Evolutionary conservation across 1,140 invertebrate genomes (phyloP), one percentile per base, ranked within the genome.

Genomic region (Grapholita molesta): DNA sequence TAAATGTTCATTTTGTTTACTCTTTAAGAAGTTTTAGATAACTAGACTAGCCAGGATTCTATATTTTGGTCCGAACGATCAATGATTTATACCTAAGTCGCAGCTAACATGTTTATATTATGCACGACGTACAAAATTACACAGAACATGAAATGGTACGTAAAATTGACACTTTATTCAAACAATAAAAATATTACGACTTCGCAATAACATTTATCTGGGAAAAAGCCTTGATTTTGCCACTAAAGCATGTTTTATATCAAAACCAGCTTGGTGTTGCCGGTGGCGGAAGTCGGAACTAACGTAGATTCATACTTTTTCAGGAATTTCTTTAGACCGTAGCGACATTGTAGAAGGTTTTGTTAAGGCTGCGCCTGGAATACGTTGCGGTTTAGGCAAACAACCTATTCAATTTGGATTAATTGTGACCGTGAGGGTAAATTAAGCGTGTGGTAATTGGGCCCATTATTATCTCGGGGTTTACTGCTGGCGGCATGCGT

Each of bases 171-270:
- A 61, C 25, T 61, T 61, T 11, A 61, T 32, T 61, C 55, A 28
- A 61, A 61, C 28, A 30, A 61, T 61, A 61, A 61, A 61, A 61
- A 61, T n/a, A 61, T 61, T 15, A 61, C 55, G 55, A 28, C 25
- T 61, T 30, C 12, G 55, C 28, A 21, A 61, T 61, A 61, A 61
- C 55, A 61, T 61, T 61, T 61, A 61, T 61, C 55, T 61, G 5
- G 15, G 28, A 61, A 61, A 61, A 61, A 61, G 55, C 55, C 55
- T 61, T 61, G 55, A 61, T 61, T 61, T 61, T n/a, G 55, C n/a
- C 24, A n/a, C 28, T 61, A 61, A 61, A 30, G 1, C 5, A 32
- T 61, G 55, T 30, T 61, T 61, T 61, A 61, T 61, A 61, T 12
- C 24, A 18, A 28, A 25, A 28, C 55, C 24, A 32, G 0, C 4